Conservation (phyloP, 2,113 vertebrate genomes). For the Orthonyx spaldingii region DNA sequence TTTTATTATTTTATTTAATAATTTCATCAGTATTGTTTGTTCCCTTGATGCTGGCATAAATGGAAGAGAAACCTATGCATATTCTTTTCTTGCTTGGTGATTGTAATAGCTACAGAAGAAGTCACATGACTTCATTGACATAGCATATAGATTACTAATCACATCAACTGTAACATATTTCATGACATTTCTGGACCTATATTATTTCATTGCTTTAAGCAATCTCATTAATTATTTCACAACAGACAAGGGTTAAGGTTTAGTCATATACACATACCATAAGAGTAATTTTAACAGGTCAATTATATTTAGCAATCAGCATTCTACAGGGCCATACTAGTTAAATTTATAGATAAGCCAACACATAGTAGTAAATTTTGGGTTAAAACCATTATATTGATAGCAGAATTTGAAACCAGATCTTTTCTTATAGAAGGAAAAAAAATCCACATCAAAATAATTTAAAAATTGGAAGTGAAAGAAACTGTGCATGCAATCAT, state of each 20-base stretch:
- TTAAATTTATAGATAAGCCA: not conserved
- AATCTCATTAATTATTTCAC: not conserved
- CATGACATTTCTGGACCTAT: not conserved
- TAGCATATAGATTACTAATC: not conserved
- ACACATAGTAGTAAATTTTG: not conserved
- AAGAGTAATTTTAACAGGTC: not conserved
- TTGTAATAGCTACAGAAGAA: not conserved
- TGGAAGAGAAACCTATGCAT: not conserved
- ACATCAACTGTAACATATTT: not conserved
- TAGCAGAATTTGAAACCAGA: not conserved
- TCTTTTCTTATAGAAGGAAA: not conserved
- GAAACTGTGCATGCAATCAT: not conserved
- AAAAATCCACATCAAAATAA: not conserved
- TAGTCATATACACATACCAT: not conserved
- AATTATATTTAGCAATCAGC: not conserved
- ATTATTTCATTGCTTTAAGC: not conserved
- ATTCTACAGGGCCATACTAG: not conserved
- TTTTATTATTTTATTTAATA: not conserved
- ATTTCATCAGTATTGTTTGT: not conserved
- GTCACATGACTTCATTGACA: not conserved
- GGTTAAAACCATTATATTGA: not conserved
- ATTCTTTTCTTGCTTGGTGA: not conserved
- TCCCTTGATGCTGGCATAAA: not conserved
- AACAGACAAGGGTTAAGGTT: not conserved
- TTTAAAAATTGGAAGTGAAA: not conserved